These are phyloP conservation scores for Capreolus pygargus DNA, from an alignment of 2,113 vertebrate genomes.

Conservation along the genomic window DNA sequence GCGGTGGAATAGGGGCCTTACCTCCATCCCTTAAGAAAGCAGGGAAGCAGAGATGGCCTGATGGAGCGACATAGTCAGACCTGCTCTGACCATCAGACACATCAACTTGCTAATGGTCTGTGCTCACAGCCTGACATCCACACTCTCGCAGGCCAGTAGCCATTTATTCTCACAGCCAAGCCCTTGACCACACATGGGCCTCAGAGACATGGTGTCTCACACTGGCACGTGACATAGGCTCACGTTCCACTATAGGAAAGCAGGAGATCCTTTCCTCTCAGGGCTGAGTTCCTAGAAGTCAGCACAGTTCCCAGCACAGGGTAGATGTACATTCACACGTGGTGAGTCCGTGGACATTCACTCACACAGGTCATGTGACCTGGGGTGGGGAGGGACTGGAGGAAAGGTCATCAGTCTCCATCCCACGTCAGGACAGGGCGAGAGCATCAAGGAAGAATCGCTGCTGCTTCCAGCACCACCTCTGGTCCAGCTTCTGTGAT, in stretches of 20 bases:
- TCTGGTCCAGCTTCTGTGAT: background rate
- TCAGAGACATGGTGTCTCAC: background rate
- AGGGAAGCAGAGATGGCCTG: background rate
- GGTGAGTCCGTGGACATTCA: no score
- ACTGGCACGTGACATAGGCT: background rate
- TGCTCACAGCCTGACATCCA: background rate
- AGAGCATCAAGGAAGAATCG: background rate
- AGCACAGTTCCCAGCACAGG: no score
- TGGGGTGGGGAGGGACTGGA: no score
- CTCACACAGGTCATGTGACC: no score
- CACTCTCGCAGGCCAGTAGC: background rate
- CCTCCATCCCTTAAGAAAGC: background rate
- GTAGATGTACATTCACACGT: no score
- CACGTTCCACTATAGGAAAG: no score
- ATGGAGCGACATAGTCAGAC: background rate
- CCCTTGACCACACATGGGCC: background rate
- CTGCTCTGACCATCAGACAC: background rate
- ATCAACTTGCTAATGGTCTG: background rate
- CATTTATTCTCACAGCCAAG: background rate
- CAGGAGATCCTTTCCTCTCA: no score
- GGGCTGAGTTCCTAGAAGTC: no score
- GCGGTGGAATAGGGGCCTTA: background rate
- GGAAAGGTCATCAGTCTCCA: background rate
- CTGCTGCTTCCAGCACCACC: background rate
- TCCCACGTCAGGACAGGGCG: background rate